phyloP scores from a whole-genome alignment of 2,888 invertebrate species.

The Sericinus montela region DNA sequence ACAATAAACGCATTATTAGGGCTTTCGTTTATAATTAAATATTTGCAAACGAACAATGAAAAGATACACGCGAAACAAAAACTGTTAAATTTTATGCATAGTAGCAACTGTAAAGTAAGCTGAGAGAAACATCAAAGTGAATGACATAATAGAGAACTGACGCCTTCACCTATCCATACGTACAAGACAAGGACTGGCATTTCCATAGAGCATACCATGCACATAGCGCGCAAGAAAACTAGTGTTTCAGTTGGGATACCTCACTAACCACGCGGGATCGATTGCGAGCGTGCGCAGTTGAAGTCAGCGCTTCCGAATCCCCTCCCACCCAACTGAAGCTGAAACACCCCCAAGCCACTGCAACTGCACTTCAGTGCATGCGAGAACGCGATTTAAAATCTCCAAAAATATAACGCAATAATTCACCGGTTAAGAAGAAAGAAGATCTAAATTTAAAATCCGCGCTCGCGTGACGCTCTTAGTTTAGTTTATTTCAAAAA shows the following conservation, averaged over 20 bases:
- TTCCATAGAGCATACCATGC: slow-evolving; percentile 26
- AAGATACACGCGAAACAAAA: slow-evolving; percentile 25
- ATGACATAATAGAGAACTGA: slow-evolving; percentile 65
- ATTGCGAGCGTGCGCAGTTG: slow-evolving; percentile 67
- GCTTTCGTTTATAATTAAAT: not conserved
- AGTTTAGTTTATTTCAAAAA: slow-evolving; percentile 17
- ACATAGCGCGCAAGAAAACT: slow-evolving; percentile 46
- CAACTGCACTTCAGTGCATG: slow-evolving; percentile 77
- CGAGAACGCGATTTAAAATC: slow-evolving; percentile 52
- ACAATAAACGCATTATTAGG: slow-evolving; percentile 3
- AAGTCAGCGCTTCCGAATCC: slow-evolving; percentile 43
- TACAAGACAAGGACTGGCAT: slow-evolving; percentile 23
- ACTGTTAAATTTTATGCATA: slow-evolving; percentile 28
- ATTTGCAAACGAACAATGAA: slow-evolving; percentile 30
- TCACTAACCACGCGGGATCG: slow-evolving; percentile 66
- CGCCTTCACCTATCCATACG: slow-evolving; percentile 35
- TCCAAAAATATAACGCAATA: slow-evolving; percentile 42
- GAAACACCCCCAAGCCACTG: slow-evolving; percentile 44
- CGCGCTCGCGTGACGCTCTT: slow-evolving; percentile 20
- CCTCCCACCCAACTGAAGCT: slow-evolving; percentile 37
- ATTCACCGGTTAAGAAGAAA: slow-evolving; percentile 17
- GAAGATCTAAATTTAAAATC: slow-evolving; percentile 25
- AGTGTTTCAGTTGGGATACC: slow-evolving; percentile 58
- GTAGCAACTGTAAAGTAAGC: slow-evolving; percentile 33
- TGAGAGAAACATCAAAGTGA: slow-evolving; percentile 62